phyloP scores from a whole-genome alignment of 1,140 invertebrate species.

The Achatina immaculata region DNA sequence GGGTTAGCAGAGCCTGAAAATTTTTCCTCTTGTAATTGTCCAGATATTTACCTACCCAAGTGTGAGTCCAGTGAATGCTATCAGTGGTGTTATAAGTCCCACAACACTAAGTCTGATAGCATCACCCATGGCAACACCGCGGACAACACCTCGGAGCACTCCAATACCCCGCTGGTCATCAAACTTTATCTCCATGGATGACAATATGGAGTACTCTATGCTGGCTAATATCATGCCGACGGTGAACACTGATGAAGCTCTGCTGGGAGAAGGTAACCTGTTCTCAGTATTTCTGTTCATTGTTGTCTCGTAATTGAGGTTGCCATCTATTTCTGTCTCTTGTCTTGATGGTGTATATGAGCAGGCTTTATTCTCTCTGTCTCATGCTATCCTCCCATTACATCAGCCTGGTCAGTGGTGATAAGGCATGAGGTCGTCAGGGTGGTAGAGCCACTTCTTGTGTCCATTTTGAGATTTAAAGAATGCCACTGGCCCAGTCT shows the following conservation, averaged over 20 bases:
- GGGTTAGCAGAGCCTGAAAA: neutral
- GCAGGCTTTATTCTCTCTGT: neutral
- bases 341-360: neutral
- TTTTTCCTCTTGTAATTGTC: constrained; percentile 40
- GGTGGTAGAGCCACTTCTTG: neutral
- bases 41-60: constrained; percentile 92
- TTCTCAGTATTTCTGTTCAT: neutral
- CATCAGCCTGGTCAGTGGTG: neutral
- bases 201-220: constrained; percentile 88
- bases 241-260: constrained; percentile 62
- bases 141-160: constrained; percentile 77
- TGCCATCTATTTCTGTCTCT: neutral
- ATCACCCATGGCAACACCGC: constrained; percentile 82
- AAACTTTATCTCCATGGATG: constrained; percentile 89
- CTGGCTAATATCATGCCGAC: constrained; percentile 81
- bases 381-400: neutral
- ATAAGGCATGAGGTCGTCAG: neutral
- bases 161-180: constrained; percentile 86
- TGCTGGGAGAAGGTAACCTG: constrained; percentile 58
- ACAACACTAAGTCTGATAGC: constrained; percentile 90
- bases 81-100: constrained; percentile 87
- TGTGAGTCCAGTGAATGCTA: constrained; percentile 79
- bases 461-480: neutral
- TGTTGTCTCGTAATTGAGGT: neutral
- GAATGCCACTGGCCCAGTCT: neutral